Base-by-base conservation (phyloP, 1,140 invertebrate species). In the Phthorimaea operculella region DNA sequence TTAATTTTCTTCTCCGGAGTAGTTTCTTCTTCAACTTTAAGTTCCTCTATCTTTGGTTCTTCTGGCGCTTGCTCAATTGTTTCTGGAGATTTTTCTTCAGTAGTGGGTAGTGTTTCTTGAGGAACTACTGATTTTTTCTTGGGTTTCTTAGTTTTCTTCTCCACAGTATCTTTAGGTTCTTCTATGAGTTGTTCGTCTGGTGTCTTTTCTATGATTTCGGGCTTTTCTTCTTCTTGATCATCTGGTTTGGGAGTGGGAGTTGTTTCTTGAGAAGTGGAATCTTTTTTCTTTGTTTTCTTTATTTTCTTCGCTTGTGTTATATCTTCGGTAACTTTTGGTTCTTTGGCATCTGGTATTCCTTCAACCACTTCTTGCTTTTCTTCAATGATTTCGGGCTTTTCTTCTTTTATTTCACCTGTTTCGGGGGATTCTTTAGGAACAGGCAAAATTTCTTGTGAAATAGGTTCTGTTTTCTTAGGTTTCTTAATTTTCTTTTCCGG, bases 381-480 rank as follows among this genome's bases (percentile, higher is more conserved):
- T 28, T 74, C 50, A 83, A 28, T 28, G 21, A 28, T 28, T 28
- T 28, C 21, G 2, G 21, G 2, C 21, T 28, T 28, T 28, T 49
- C 15, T 42, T 60, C 51, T 36, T 59, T 48, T 47, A 45, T 57
- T 4, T 42, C 39, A 42, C 12, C 7, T 36, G 39, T 3, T n/a
- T 11, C 14, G 9, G 74, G 21, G 6, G 6, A 62, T 33, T 52
- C 9, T 52, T 16, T 28, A 6, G 8, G 36, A 5, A 39, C 2
- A 5, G n/a, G n/a, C n/a, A n/a, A n/a, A n/a, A 17, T 3, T 15
- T 3, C 3, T 47, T 47, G 1, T 1, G 44, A 14, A 47, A 47
- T 9, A 8, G 44, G 4, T 16, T 47, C 44, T 16, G 7, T 47
- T 17, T 47, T 47, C 44, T 47, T 47, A 9, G 15, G 12, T 17